Percentiles rank a stretch among this genome's conserved stretches.
Conservation (phyloP, 2,113 vertebrate genomes). For the Sapajus apella region DNA sequence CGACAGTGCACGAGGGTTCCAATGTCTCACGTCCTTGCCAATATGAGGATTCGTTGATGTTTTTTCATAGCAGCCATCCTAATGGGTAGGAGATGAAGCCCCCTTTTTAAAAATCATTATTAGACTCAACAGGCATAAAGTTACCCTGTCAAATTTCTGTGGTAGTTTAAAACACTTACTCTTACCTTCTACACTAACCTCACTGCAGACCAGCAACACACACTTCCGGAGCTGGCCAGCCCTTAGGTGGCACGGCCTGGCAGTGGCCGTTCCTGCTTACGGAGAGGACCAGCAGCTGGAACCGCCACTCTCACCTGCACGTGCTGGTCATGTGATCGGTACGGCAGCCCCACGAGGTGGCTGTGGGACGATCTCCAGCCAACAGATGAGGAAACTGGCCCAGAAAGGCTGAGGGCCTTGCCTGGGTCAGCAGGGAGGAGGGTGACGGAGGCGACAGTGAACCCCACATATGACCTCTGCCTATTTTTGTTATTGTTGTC, state of each 20-base stretch:
- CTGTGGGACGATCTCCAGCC: neutral
- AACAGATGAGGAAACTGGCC: neutral
- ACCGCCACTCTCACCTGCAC: neutral
- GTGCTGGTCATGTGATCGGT: too few relatives aligned
- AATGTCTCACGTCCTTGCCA: neutral
- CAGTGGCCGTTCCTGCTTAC: fast-evolving
- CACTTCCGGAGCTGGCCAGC: neutral
- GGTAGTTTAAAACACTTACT: neutral
- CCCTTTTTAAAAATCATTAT: neutral
- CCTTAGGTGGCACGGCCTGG: neutral
- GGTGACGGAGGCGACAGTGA: neutral
- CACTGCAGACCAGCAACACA: neutral
- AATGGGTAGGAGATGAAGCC: neutral
- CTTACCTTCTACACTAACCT: neutral
- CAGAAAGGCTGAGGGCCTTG: neutral
- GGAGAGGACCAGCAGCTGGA: fast-evolving
- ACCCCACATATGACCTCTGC: neutral
- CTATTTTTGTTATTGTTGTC: neutral
- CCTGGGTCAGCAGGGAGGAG: neutral
- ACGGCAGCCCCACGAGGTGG: neutral
- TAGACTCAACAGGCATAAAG: neutral
- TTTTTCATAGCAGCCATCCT: neutral
- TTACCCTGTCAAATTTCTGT: neutral
- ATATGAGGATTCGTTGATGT: too few relatives aligned
- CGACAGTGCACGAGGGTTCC: neutral